A percentile compares a stretch with the other conserved stretches of the same genome.
These are phyloP conservation scores for Pelosia muscerda DNA, from an alignment of 2,888 invertebrate species.

Conservation along the genomic window DNA sequence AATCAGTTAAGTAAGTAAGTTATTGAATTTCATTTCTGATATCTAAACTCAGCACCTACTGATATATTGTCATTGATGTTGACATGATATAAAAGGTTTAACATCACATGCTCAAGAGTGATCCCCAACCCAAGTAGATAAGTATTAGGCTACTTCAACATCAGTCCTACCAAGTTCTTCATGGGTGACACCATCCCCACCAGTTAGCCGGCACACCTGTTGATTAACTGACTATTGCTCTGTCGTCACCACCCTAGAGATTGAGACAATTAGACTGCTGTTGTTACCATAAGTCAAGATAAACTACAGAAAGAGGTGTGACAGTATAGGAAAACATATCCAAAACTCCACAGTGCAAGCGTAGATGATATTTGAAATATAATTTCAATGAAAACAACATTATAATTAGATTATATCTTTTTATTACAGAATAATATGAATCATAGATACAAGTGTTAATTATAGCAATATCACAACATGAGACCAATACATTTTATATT, in stretches of 20 bases:
- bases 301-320: not conserved
- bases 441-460: conserved; percentile 45
- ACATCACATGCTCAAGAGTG: not conserved
- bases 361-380: not conserved
- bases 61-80: too few species aligned
- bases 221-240: too few species aligned
- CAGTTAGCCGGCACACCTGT: too few species aligned
- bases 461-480: conserved; percentile 72
- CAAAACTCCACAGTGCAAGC: not conserved
- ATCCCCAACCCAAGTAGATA: too few species aligned
- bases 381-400: not conserved
- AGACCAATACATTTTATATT: conserved; percentile 70
- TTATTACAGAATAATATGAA: conserved; percentile 36
- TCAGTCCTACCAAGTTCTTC: too few species aligned
- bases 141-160: not conserved
- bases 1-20: not conserved
- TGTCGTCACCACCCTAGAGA: too few species aligned
- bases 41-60: not conserved
- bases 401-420: conserved; percentile 27
- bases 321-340: too few species aligned
- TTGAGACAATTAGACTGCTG: not conserved
- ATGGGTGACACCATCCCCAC: too few species aligned
- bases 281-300: not conserved
- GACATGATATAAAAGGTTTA: not conserved
- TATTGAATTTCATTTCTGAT: not conserved